Percentiles rank a stretch among this genome's conserved stretches.
Conservation (phyloP, 2,888 invertebrate species). For the Tiliacea citrago region DNA sequence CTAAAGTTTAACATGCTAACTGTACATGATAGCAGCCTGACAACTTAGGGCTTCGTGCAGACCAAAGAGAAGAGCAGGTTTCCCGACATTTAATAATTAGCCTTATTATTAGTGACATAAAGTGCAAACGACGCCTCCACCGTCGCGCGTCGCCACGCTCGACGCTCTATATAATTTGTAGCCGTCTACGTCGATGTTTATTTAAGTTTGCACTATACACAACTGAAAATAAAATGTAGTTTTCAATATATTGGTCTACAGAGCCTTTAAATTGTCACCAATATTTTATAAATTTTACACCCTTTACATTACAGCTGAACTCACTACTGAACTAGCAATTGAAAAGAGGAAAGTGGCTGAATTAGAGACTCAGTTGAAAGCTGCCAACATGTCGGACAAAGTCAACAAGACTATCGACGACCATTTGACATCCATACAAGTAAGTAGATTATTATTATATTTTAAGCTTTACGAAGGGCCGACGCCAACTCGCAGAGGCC, state of each 20-base stretch:
- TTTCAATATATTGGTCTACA: not conserved
- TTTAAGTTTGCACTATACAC: not conserved
- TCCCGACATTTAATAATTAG: not conserved
- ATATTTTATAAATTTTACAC: not conserved
- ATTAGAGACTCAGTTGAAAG: conserved; percentile 74
- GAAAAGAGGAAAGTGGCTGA: conserved; percentile 79
- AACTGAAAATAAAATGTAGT: not conserved
- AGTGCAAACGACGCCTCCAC: not conserved
- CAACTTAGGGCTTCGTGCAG: not conserved
- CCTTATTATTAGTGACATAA: not conserved
- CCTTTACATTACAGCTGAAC: conserved; percentile 69
- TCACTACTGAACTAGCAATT: conserved; percentile 74
- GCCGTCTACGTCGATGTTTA: not conserved
- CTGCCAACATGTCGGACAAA: conserved; percentile 67
- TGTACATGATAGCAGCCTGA: not conserved
- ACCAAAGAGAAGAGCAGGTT: not conserved
- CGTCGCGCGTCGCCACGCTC: not conserved
- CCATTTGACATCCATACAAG: conserved; percentile 64
- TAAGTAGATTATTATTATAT: conserved; percentile 48
- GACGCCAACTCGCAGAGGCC: too few relatives aligned
- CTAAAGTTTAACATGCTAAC: not conserved
- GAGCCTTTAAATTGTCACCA: not conserved
- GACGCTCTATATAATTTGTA: not conserved
- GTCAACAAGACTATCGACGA: conserved; percentile 71
- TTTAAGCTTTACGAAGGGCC: too few relatives aligned